These are phyloP conservation scores for Apis cerana DNA, from an alignment of 1,140 invertebrate species.

Conservation along the genomic window DNA sequence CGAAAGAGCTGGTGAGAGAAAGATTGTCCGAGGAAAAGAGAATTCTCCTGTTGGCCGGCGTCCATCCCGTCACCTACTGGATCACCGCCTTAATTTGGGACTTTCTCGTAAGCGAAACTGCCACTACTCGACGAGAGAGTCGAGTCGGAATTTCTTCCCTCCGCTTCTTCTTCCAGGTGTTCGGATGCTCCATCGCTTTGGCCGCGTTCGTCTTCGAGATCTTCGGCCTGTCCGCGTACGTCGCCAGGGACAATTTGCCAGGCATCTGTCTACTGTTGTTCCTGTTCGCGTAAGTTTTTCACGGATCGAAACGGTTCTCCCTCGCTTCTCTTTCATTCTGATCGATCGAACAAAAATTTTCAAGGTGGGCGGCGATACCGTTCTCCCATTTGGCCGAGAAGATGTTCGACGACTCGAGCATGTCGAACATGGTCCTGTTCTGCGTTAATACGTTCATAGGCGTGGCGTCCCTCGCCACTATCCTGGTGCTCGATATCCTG, in stretches of 20 bases:
- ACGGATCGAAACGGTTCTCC: too few relatives aligned
- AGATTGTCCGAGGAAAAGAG: constrained; percentile 83
- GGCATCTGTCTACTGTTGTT: constrained; percentile 83
- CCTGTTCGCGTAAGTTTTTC: constrained; percentile 82
- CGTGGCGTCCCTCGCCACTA: constrained; percentile 82
- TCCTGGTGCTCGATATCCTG: constrained; percentile 85
- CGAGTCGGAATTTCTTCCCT: not conserved
- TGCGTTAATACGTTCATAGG: constrained; percentile 85
- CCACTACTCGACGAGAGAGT: not conserved
- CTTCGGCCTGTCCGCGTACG: constrained; percentile 85
- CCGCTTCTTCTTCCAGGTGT: constrained; percentile 70
- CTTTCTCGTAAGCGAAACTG: constrained; percentile 78
- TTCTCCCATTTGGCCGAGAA: constrained; percentile 84
- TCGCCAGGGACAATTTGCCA: constrained; percentile 83
- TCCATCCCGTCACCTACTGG: constrained; percentile 84
- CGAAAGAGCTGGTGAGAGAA: constrained; percentile 83
- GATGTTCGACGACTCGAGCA: constrained; percentile 83
- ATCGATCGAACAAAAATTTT: not conserved
- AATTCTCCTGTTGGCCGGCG: constrained; percentile 84
- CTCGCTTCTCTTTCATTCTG: not conserved
- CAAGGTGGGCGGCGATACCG: constrained; percentile 81
- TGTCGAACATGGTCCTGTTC: constrained; percentile 86
- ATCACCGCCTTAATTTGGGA: constrained; percentile 83
- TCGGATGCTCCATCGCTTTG: constrained; percentile 81
- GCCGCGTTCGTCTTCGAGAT: constrained; percentile 83